A percentile compares a stretch with the other conserved stretches of the same genome.
These are phyloP conservation scores for Sinotaia quadrata DNA, from an alignment of 2,888 invertebrate genomes.

Conservation along the genomic window DNA sequence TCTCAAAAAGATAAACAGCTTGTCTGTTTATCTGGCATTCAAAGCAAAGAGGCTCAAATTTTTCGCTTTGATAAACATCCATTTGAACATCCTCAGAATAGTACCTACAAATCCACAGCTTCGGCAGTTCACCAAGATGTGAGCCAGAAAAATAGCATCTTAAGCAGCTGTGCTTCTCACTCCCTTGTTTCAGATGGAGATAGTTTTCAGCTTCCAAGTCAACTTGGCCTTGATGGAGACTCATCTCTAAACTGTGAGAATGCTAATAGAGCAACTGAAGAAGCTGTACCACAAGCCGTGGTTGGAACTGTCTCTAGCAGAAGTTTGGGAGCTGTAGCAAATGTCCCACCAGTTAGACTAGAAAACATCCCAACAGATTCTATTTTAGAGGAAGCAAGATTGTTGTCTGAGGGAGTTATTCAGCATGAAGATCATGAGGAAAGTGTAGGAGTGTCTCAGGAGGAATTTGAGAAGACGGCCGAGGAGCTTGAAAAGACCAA, in stretches of 20 bases:
- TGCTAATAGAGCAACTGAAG: too few relatives aligned
- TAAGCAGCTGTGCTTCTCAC: too few relatives aligned
- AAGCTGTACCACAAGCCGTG: not conserved
- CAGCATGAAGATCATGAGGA: not conserved
- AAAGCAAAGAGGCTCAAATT: not conserved
- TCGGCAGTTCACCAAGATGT: not conserved
- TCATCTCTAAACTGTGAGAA: not conserved
- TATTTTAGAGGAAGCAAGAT: not conserved
- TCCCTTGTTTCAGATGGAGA: conserved; percentile 6
- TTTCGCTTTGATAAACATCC: not conserved
- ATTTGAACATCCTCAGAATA: not conserved
- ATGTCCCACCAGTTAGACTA: not conserved
- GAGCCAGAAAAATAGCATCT: not conserved
- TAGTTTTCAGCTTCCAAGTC: conserved; percentile 6
- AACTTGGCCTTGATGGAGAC: not conserved
- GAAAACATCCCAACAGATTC: not conserved
- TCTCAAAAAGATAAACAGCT: too few relatives aligned
- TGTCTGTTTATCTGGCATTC: too few relatives aligned
- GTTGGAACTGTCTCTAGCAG: not conserved
- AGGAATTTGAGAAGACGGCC: not conserved
- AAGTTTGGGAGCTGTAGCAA: not conserved
- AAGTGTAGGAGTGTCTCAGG: not conserved
- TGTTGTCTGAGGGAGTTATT: not conserved
- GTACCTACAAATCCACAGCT: not conserved
- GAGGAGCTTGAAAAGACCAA: conserved; percentile 3